Percentiles rank a stretch among this genome's conserved stretches.
phyloP scores from a whole-genome alignment of 2,113 vertebrate species.

The Megaleporinus macrocephalus region DNA sequence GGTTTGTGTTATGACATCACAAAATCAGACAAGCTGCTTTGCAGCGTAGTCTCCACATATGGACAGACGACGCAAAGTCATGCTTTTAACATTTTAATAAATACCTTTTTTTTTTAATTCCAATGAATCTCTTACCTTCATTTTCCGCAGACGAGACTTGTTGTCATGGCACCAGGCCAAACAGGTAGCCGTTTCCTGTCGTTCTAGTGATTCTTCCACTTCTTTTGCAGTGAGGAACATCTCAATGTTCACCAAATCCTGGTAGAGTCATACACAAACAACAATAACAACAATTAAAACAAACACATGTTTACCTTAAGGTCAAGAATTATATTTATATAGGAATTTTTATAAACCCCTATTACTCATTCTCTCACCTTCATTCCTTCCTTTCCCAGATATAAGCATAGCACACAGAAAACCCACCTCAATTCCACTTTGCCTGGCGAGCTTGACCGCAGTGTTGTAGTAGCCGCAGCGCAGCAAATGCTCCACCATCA shows the following conservation, averaged over 20 bases:
- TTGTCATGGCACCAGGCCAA: slow-evolving; percentile 99
- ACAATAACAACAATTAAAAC: neutral
- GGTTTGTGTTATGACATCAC: no score
- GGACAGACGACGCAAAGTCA: no score
- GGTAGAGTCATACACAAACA: neutral
- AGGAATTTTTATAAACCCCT: neutral
- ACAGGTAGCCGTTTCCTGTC: slow-evolving; percentile 96
- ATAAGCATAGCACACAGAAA: neutral
- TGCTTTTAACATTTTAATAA: no score
- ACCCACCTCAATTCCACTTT: slow-evolving; percentile 95
- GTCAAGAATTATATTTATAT: no score
- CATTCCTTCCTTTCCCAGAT: neutral
- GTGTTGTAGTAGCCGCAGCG: slow-evolving; percentile 98
- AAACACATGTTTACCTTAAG: no score
- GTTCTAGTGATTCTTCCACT: slow-evolving; percentile 97
- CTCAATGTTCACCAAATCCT: slow-evolving; percentile 99
- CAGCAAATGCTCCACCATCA: slow-evolving; percentile 98
- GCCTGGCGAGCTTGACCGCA: slow-evolving; percentile 92
- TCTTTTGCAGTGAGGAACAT: slow-evolving; percentile 99
- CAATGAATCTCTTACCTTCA: slow-evolving; percentile 96
- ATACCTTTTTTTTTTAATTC: no score
- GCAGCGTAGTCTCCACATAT: no score
- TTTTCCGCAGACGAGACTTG: slow-evolving; percentile 98
- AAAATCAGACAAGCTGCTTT: no score
- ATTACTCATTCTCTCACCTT: neutral